These are phyloP conservation scores for Synergus laeviventris DNA, from an alignment of 2,888 invertebrate genomes.

Conservation along the genomic window DNA sequence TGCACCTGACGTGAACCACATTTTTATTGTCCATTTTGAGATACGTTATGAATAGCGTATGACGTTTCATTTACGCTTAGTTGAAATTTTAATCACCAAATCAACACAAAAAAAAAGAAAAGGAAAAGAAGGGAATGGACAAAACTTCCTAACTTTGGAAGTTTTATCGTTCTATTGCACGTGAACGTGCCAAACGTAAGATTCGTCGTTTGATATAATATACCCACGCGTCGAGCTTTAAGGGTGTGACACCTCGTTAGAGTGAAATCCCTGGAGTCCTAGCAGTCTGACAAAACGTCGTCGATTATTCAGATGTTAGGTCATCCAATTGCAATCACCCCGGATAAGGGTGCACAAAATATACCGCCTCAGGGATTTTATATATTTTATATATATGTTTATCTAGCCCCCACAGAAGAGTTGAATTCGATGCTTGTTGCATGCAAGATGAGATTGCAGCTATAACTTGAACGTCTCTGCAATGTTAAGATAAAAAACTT, in stretches of 20 bases:
- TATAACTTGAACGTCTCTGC: neutral
- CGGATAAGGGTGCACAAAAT: conserved; percentile 43
- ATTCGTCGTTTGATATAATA: conserved; percentile 46
- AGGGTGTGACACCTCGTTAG: conserved; percentile 59
- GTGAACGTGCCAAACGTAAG: conserved; percentile 18
- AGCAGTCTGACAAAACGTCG: conserved; percentile 47
- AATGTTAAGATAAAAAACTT: neutral
- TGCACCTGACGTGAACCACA: neutral
- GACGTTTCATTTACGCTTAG: too few species aligned
- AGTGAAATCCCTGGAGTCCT: conserved; percentile 51
- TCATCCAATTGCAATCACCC: conserved; percentile 60
- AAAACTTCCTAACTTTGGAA: neutral
- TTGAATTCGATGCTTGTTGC: neutral
- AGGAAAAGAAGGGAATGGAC: neutral
- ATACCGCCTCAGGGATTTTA: conserved; percentile 19
- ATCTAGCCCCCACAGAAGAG: neutral
- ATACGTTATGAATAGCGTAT: too few species aligned
- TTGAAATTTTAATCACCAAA: too few species aligned
- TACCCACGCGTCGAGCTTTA: conserved; percentile 43
- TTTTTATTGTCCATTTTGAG: neutral
- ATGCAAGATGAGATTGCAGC: neutral
- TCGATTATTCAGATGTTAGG: conserved; percentile 59
- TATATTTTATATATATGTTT: conserved; percentile 20
- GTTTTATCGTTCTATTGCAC: conserved; percentile 5
- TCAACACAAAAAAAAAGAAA: neutral